Evolutionary conservation across 2,888 invertebrate genomes (phyloP).

Genomic region (Phorcus lineatus): DNA sequence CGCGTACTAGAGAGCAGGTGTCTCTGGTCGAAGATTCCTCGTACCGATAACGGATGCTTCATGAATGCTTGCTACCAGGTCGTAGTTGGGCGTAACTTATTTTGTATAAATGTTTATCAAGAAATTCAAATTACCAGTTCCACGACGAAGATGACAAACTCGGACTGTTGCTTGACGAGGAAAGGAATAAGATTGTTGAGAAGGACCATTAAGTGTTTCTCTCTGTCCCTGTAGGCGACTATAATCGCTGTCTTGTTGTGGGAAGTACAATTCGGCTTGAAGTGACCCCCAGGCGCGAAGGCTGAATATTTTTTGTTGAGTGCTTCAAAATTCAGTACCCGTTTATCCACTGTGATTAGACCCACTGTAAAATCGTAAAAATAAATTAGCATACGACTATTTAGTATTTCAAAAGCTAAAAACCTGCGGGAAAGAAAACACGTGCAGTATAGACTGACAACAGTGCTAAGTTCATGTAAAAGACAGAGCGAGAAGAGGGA

Average conservation of each 20-base stretch:
- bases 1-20: too few relatives aligned
- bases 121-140: constrained; percentile 22
- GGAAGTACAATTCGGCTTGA: constrained; percentile 21
- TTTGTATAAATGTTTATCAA: too few relatives aligned
- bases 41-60: too few relatives aligned
- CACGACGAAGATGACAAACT: constrained; percentile 31
- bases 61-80: too few relatives aligned
- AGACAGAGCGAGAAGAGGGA: too few relatives aligned
- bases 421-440: too few relatives aligned
- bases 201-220: not conserved
- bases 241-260: constrained; percentile 26
- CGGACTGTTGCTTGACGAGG: constrained; percentile 26
- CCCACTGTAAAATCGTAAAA: too few relatives aligned
- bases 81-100: not conserved
- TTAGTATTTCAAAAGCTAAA: too few relatives aligned
- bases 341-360: not conserved
- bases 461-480: too few relatives aligned
- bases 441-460: too few relatives aligned
- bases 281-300: not conserved
- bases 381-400: too few relatives aligned
- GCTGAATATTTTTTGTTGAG: not conserved
- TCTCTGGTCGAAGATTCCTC: too few relatives aligned
- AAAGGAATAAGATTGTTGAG: constrained; percentile 26
- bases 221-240: constrained; percentile 26
- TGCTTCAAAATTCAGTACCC: not conserved